phyloP scores from a whole-genome alignment of 2,797 vertebrate genomes.

The Odontamblyopus lacepedii region DNA sequence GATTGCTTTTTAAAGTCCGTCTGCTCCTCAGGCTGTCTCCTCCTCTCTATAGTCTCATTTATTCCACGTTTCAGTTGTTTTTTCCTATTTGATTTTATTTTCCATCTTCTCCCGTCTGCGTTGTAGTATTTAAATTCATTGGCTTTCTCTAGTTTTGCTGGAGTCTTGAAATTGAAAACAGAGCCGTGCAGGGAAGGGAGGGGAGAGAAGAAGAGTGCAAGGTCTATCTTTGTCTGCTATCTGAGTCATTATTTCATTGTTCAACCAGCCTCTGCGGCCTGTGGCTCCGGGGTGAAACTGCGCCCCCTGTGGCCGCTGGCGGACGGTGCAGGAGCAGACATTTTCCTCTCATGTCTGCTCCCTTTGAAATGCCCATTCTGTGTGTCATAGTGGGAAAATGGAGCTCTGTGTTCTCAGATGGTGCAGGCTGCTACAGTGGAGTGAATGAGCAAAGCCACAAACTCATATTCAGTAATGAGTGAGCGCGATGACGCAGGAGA shows the following conservation, averaged over 20 bases:
- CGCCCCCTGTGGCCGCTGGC: slow-evolving; percentile 55
- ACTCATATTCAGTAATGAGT: not conserved
- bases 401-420: slow-evolving; percentile 56
- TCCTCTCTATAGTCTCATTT: slow-evolving; percentile 25
- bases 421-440: not conserved
- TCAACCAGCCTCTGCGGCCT: slow-evolving; percentile 37
- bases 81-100: not conserved
- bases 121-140: slow-evolving; percentile 5
- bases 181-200: slow-evolving; percentile 29
- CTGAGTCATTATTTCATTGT: slow-evolving; percentile 69
- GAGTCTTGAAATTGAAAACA: slow-evolving; percentile 47
- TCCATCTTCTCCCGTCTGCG: slow-evolving; percentile 2
- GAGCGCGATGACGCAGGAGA: not conserved
- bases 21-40: slow-evolving; percentile 59
- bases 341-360: slow-evolving; percentile 74
- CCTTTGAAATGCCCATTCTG: slow-evolving; percentile 73
- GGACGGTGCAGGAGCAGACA: slow-evolving; percentile 64
- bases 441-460: slow-evolving; percentile 7
- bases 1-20: slow-evolving; percentile 60
- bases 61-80: not conserved
- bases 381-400: slow-evolving; percentile 75
- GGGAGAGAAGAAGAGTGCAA: slow-evolving; percentile 44
- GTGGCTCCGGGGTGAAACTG: slow-evolving; percentile 42
- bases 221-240: slow-evolving; percentile 69
- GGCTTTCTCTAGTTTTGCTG: slow-evolving; percentile 37